phyloP scores from a whole-genome alignment of 2,888 invertebrate genomes.

The Orthosia gracilis region DNA sequence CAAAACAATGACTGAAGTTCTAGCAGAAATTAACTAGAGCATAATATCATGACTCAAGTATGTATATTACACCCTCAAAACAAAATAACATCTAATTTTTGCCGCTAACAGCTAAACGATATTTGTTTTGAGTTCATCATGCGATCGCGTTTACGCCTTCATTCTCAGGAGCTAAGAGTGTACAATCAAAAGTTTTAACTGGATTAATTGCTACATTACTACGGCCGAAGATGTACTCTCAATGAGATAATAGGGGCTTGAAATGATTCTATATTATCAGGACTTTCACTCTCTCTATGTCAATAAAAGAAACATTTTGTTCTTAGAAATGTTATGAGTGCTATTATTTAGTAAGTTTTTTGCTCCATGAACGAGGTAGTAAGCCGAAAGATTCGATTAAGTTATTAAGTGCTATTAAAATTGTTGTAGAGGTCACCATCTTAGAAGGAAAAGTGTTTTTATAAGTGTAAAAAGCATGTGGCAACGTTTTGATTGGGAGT shows the following conservation, averaged over 20 bases:
- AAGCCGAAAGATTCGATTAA: conserved; percentile 56
- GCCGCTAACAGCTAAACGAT: conserved; percentile 68
- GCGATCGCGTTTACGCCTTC: conserved; percentile 66
- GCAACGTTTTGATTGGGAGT: conserved; percentile 8
- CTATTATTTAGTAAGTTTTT: conserved; percentile 55
- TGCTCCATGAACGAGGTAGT: conserved; percentile 29
- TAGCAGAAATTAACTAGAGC: conserved; percentile 15
- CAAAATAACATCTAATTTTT: conserved; percentile 33
- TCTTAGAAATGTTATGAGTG: conserved; percentile 54
- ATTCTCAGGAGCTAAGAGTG: conserved; percentile 64
- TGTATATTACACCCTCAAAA: conserved; percentile 27
- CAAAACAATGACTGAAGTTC: not conserved
- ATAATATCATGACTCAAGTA: conserved; percentile 36
- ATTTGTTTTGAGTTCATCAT: conserved; percentile 76
- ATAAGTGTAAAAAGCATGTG: conserved; percentile 2
- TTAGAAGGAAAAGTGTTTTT: conserved; percentile 29
- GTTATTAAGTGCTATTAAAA: conserved; percentile 64
- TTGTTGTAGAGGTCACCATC: conserved; percentile 24
- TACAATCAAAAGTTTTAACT: conserved; percentile 72
- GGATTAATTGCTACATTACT: conserved; percentile 75
- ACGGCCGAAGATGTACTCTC: conserved; percentile 70
- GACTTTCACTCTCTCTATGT: conserved; percentile 78
- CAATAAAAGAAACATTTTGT: conserved; percentile 72
- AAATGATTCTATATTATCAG: conserved; percentile 74
- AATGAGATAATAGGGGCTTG: conserved; percentile 75